phyloP scores from a whole-genome alignment of 2,888 invertebrate genomes.

The Leucania comma region DNA sequence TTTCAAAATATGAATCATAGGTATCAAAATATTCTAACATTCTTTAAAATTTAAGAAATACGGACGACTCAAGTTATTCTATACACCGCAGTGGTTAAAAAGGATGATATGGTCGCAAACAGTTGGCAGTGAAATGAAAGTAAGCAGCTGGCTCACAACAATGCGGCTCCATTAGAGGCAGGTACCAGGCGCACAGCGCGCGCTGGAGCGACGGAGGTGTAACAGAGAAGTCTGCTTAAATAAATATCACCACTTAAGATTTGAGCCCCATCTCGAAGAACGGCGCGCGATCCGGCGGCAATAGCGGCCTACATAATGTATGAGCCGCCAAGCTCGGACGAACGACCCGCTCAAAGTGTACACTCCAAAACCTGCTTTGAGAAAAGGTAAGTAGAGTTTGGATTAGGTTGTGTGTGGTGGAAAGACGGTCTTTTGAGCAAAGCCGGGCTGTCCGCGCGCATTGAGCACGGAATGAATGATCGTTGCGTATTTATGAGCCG shows the following conservation, averaged over 20 bases:
- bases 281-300: slow-evolving; percentile 66
- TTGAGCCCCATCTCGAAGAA: slow-evolving; percentile 70
- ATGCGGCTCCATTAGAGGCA: slow-evolving; percentile 20
- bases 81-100: neutral
- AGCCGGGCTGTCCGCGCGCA: slow-evolving; percentile 60
- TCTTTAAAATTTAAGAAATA: no score
- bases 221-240: slow-evolving; percentile 71
- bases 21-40: neutral
- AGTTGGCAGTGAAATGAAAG: slow-evolving; percentile 8
- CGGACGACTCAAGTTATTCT: neutral
- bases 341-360: slow-evolving; percentile 19
- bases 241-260: slow-evolving; percentile 78
- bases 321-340: slow-evolving; percentile 62
- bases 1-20: neutral
- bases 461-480: slow-evolving; percentile 69
- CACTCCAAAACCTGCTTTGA: slow-evolving; percentile 31
- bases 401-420: slow-evolving; percentile 4
- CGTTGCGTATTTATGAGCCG: slow-evolving; percentile 71
- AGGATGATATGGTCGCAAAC: slow-evolving; percentile 11
- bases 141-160: slow-evolving; percentile 14
- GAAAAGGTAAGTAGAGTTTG: slow-evolving; percentile 7
- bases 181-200: neutral
- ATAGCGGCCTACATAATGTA: slow-evolving; percentile 75
- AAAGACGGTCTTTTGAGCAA: slow-evolving; percentile 56
- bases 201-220: slow-evolving; percentile 41